Evolutionary conservation across 1,140 invertebrate genomes (phyloP).

Genomic region (Diuraphis noxia): DNA sequence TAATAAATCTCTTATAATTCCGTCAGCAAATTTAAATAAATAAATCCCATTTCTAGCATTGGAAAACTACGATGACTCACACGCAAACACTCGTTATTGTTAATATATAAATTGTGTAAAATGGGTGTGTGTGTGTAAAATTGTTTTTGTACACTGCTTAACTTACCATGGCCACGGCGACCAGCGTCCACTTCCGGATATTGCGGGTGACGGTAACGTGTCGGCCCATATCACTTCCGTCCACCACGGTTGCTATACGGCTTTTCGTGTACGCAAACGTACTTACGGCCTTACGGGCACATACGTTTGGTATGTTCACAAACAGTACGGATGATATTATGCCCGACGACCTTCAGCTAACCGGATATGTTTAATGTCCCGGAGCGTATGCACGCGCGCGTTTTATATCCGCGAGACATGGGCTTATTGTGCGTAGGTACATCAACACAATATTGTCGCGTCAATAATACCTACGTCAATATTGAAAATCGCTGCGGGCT

Average conservation of each 20-base stretch:
- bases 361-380: not conserved
- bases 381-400: not conserved
- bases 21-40: not conserved
- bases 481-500: not conserved
- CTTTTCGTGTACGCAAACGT: not conserved
- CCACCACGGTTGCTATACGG: not conserved
- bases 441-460: not conserved
- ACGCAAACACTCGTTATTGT: not conserved
- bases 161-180: not conserved
- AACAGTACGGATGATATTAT: not conserved
- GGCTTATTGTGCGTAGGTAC: not conserved
- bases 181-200: not conserved
- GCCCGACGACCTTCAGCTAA: not conserved
- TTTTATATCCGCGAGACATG: not conserved
- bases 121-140: not conserved
- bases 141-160: not conserved
- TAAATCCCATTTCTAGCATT: not conserved
- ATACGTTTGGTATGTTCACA: not conserved
- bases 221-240: not conserved
- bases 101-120: not conserved
- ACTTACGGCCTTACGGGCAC: not conserved
- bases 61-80: not conserved
- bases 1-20: not conserved
- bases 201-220: not conserved
- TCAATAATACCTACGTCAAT: not conserved